These are phyloP conservation scores for Euwallacea similis DNA, from an alignment of 1,140 invertebrate species.

Conservation along the genomic window DNA sequence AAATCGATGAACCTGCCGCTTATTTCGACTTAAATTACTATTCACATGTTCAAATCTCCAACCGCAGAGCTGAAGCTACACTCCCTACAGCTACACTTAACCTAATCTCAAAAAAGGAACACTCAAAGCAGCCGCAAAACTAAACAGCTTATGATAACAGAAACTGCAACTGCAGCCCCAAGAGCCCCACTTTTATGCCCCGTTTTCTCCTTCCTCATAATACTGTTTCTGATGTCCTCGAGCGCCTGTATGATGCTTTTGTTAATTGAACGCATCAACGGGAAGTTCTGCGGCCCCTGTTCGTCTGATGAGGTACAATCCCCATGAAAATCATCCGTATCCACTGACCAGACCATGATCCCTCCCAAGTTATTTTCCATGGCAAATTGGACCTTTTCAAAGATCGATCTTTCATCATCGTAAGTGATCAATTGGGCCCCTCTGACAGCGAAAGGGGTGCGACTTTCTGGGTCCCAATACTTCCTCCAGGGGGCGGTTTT, in stretches of 20 bases:
- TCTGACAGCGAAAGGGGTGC: slow-evolving; percentile 63
- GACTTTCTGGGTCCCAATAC: slow-evolving; percentile 63
- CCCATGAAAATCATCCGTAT: slow-evolving; percentile 76
- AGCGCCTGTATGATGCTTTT: slow-evolving; percentile 59
- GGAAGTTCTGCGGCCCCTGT: slow-evolving; percentile 54
- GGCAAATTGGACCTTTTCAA: slow-evolving; percentile 65
- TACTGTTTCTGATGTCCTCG: slow-evolving; percentile 58
- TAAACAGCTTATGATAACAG: no score
- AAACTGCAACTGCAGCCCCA: no score
- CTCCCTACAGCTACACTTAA: no score
- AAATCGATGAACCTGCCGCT: no score
- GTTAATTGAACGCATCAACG: slow-evolving; percentile 65
- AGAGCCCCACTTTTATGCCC: not conserved
- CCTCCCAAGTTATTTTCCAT: slow-evolving; percentile 69
- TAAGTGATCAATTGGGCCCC: slow-evolving; percentile 63
- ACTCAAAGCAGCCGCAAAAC: no score
- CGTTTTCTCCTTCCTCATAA: slow-evolving; percentile 22
- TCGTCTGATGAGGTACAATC: slow-evolving; percentile 60
- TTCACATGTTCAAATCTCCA: no score
- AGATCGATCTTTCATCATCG: slow-evolving; percentile 65
- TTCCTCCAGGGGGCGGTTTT: slow-evolving; percentile 57
- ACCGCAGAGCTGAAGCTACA: no score
- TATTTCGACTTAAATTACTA: no score
- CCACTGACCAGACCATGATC: slow-evolving; percentile 83
- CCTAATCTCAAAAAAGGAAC: no score